Base-by-base conservation (phyloP, 2,797 vertebrate genomes). In the Bryconaethiops microstoma region DNA sequence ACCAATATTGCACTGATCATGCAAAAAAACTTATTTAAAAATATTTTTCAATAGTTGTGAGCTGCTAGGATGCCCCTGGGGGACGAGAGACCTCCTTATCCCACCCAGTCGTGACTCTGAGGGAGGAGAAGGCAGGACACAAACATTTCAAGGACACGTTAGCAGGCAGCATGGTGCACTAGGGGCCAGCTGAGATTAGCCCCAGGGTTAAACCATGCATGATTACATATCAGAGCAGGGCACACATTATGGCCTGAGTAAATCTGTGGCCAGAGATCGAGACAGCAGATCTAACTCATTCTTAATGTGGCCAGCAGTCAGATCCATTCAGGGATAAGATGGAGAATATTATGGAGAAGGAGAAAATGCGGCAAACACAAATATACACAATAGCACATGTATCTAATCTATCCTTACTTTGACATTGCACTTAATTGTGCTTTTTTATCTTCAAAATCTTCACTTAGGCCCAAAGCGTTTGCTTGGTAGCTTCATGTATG, bases 201-300 rank as follows among this genome's bases (percentile, higher is more conserved):
- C 84, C 78, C 14, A 73, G 82, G 87, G 89, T 87, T 85, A 88
- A 88, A 88, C 82, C 82, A 80, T 85, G 86, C 85, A 89, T 89
- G 87, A 87, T 89, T 90, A 88, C 88, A 88, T 87, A 88, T 86
- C 80, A 82, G 85, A 88, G 82, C 84, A 82, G 87, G 81, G 82
- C 86, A 85, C 82, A 86, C 78, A 84, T 86, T 85, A 78, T 69
- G 55, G 83, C 80, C 84, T 84, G 85, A 85, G 83, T 82, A 83
- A 85, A 88, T 84, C 85, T 82, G 59, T 62, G 71, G 77, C 82
- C 76, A 64, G 75, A 88, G 87, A 86, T 84, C 69, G 74, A 65
- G 64, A 79, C 69, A 72, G 25, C 78, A 85, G 84, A 86, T 86
- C 82, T 75, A 71, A 48, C 72, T 77, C 74, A 60, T 76, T 80